These are phyloP conservation scores for Lysandra bellargus DNA, from an alignment of 2,888 invertebrate genomes.

Conservation along the genomic window DNA sequence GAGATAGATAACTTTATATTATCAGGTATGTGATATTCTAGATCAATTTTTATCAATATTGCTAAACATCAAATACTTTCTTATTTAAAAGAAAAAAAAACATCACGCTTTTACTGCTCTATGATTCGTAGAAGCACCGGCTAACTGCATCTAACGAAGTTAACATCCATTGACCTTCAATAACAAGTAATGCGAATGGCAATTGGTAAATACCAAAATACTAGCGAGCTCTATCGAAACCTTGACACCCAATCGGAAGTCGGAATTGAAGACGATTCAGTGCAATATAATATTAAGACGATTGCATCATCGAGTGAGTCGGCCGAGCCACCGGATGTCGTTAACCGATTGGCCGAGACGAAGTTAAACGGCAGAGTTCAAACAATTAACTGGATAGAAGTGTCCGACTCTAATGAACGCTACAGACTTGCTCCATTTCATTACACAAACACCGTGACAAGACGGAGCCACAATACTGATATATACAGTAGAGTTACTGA, in stretches of 20 bases:
- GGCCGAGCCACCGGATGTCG: slow-evolving; percentile 77
- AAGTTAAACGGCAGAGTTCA: slow-evolving; percentile 77
- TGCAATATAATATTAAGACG: slow-evolving; percentile 56
- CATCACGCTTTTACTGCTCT: neutral
- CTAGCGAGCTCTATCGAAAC: slow-evolving; percentile 55
- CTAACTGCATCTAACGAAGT: slow-evolving; percentile 27
- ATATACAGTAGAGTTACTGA: neutral
- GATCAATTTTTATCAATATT: too few species aligned
- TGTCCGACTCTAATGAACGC: slow-evolving; percentile 79
- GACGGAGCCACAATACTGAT: slow-evolving; percentile 44
- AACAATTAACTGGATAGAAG: slow-evolving; percentile 79
- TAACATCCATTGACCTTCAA: slow-evolving; percentile 30
- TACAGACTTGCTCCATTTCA: slow-evolving; percentile 73
- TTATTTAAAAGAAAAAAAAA: neutral
- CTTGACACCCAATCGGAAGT: slow-evolving; percentile 78
- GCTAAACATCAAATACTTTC: neutral
- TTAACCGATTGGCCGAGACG: slow-evolving; percentile 78
- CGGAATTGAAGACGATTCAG: slow-evolving; percentile 59
- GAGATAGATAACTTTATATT: too few species aligned
- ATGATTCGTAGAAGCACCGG: slow-evolving; percentile 7
- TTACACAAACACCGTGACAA: slow-evolving; percentile 78
- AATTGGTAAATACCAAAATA: slow-evolving; percentile 32
- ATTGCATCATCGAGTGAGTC: slow-evolving; percentile 71
- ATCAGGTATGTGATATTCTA: too few species aligned
- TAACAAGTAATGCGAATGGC: slow-evolving; percentile 21